phyloP scores from a whole-genome alignment of 2,797 vertebrate genomes.

The Girardinus metallicus region DNA sequence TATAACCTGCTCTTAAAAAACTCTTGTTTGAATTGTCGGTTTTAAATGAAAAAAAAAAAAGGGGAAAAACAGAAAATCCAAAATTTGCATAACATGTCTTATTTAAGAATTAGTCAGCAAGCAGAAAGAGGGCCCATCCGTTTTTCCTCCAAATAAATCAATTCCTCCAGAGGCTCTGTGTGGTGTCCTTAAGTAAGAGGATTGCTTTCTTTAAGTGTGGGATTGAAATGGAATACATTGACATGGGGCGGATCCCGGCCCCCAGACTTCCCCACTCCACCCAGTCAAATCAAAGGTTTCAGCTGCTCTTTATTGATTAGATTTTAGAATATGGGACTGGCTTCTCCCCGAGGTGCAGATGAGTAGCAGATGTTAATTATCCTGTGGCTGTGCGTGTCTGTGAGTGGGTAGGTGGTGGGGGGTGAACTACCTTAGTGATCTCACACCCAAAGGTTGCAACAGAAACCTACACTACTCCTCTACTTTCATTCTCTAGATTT shows the following conservation, averaged over 20 bases:
- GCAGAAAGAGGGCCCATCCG: constrained; percentile 53
- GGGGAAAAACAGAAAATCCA: constrained; percentile 22
- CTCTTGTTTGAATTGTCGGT: constrained; percentile 16
- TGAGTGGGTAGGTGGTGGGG: constrained; percentile 42
- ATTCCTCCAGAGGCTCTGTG: constrained; percentile 63
- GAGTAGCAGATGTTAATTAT: constrained; percentile 82
- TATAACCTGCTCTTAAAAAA: background rate
- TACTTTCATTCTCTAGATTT: background rate
- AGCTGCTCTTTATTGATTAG: constrained; percentile 82
- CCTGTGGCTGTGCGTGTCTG: constrained; percentile 60
- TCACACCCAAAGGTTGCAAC: constrained; percentile 28
- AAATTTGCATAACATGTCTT: constrained; percentile 63
- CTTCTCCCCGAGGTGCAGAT: constrained; percentile 78
- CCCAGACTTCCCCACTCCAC: constrained; percentile 44
- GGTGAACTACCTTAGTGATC: constrained; percentile 54
- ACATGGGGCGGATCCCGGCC: constrained; percentile 63
- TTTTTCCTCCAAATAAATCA: constrained; percentile 76
- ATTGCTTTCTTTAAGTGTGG: constrained; percentile 77
- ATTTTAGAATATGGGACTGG: constrained; percentile 79
- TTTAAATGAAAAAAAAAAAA: constrained; percentile 23
- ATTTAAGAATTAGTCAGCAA: constrained; percentile 70
- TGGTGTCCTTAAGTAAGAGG: constrained; percentile 75
- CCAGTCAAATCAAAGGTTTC: constrained; percentile 80
- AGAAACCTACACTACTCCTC: background rate
- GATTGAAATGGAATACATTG: constrained; percentile 81